phyloP scores from a whole-genome alignment of 2,797 vertebrate species.

The Protosalanx chinensis region DNA sequence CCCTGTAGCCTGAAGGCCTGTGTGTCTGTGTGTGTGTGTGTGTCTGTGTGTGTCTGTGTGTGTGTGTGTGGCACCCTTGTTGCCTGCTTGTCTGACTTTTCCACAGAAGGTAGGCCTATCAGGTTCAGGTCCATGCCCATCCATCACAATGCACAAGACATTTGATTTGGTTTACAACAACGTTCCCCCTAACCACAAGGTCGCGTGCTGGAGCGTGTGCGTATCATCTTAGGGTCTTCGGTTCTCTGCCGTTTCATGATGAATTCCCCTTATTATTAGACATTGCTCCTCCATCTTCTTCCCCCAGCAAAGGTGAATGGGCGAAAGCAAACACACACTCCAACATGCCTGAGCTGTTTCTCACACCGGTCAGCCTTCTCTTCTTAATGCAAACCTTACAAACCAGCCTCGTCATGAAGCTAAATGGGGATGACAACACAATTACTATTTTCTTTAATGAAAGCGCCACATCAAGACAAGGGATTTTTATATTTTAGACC shows the following conservation, averaged over 20 bases:
- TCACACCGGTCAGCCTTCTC: slow-evolving; percentile 35
- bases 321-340: slow-evolving; percentile 42
- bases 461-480: background rate
- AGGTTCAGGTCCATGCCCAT: slow-evolving; percentile 51
- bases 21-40: background rate
- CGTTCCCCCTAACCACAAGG: no score
- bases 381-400: background rate
- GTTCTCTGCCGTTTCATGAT: no score
- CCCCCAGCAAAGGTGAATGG: slow-evolving; percentile 51
- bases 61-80: slow-evolving; percentile 23
- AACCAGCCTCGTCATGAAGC: slow-evolving; percentile 1
- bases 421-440: no score
- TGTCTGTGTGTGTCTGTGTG: slow-evolving; percentile 26
- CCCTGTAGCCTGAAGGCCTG: slow-evolving; percentile 16
- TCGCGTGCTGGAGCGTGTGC: no score
- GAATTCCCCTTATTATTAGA: slow-evolving; percentile 50
- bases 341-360: slow-evolving; percentile 46
- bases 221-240: no score
- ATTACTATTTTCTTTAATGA: slow-evolving; percentile 1
- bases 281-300: slow-evolving; percentile 28
- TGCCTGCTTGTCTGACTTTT: slow-evolving; percentile 13
- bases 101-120: slow-evolving; percentile 39
- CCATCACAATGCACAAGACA: slow-evolving; percentile 38
- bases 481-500: background rate
- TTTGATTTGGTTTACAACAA: slow-evolving; percentile 20